Evolutionary conservation across 2,888 invertebrate species (phyloP).

Genomic region (Pristionchus exspectatus): DNA sequence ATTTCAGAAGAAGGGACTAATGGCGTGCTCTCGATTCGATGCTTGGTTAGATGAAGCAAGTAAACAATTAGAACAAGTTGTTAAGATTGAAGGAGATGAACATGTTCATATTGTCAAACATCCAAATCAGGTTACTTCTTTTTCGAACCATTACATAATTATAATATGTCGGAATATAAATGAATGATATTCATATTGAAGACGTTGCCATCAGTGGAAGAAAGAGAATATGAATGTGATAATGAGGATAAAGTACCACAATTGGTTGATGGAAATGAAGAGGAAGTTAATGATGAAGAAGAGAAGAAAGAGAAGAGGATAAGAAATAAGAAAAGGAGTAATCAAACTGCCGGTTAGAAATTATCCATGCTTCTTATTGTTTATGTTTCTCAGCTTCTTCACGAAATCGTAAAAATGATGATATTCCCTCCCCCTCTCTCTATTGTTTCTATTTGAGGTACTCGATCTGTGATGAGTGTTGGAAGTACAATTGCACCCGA

Average conservation of each 20-base stretch:
- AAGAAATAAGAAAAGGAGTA: neutral
- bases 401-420: neutral
- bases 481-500: constrained; percentile 70
- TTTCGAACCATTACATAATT: too few species aligned
- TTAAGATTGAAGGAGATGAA: constrained; percentile 46
- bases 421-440: neutral
- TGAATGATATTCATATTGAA: neutral
- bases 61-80: constrained; percentile 64
- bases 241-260: neutral
- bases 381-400: neutral
- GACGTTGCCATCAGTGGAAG: neutral
- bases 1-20: constrained; percentile 61
- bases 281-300: constrained; percentile 13
- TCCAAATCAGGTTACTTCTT: neutral
- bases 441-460: neutral
- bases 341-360: constrained; percentile 13
- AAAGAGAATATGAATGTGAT: constrained; percentile 12
- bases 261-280: constrained; percentile 4
- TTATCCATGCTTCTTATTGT: neutral
- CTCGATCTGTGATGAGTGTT: constrained; percentile 54
- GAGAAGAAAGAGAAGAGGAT: neutral
- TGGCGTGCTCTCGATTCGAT: constrained; percentile 70
- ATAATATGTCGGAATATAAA: too few species aligned
- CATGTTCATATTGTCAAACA: neutral
- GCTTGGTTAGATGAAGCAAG: constrained; percentile 73